phyloP scores from a whole-genome alignment of 2,113 vertebrate genomes.

The Nyctereutes procyonoides region DNA sequence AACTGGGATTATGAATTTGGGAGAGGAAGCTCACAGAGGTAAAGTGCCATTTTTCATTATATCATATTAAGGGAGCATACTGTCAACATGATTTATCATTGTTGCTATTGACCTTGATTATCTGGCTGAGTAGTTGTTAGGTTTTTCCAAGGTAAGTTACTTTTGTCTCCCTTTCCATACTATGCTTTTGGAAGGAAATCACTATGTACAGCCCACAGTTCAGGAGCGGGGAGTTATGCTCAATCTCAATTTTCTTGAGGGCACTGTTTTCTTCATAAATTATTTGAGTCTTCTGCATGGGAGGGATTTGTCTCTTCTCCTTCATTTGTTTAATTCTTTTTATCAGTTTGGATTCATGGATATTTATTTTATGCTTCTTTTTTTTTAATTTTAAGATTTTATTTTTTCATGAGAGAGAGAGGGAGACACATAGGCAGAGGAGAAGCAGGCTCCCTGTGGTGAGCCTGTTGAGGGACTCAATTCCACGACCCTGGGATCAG shows the following conservation, averaged over 20 bases:
- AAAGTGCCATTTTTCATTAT: conserved; percentile 21
- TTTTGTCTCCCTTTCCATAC: not conserved
- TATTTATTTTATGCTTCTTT: not conserved
- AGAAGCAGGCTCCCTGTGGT: too few relatives aligned
- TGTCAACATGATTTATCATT: not conserved
- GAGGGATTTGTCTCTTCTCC: not conserved
- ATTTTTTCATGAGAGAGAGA: too few relatives aligned
- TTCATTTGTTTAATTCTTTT: not conserved
- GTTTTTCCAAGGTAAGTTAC: not conserved
- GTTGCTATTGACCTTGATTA: not conserved
- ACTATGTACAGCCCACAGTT: not conserved
- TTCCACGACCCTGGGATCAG: too few relatives aligned
- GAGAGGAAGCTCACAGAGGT: not conserved
- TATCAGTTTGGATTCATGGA: not conserved
- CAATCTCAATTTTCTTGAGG: not conserved
- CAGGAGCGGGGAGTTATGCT: not conserved
- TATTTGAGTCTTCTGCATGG: not conserved
- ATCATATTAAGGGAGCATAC: not conserved
- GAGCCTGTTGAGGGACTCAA: too few relatives aligned
- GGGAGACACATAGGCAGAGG: too few relatives aligned
- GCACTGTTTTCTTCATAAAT: not conserved
- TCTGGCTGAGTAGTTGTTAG: not conserved
- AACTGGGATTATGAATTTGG: not conserved
- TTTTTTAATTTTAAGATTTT: too few relatives aligned
- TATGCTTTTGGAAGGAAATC: conserved; percentile 28